A percentile compares a stretch with the other conserved stretches of the same genome.
These are phyloP conservation scores for Cryptus armator DNA, from an alignment of 2,888 invertebrate genomes.

Conservation along the genomic window DNA sequence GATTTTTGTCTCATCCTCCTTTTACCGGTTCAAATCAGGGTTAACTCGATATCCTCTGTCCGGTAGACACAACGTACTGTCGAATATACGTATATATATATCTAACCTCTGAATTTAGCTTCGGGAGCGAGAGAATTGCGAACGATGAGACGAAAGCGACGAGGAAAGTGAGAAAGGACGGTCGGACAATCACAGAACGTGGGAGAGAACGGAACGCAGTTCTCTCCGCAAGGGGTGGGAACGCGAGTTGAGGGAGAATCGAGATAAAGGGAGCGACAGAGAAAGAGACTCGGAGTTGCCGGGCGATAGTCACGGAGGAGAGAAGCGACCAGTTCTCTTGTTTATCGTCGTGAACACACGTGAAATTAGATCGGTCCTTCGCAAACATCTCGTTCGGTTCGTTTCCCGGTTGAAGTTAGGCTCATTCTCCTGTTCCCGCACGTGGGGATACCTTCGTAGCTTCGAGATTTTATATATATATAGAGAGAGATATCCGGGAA, in stretches of 20 bases:
- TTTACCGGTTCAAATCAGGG: constrained; percentile 44
- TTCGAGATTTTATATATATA: background rate
- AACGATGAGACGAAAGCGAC: constrained; percentile 4
- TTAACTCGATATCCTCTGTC: constrained; percentile 48
- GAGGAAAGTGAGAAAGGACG: constrained; percentile 38
- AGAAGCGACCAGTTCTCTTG: constrained; percentile 53
- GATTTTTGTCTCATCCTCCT: background rate
- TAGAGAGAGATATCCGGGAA: constrained; percentile 5
- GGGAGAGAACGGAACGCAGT: constrained; percentile 54
- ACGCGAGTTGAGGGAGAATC: constrained; percentile 37
- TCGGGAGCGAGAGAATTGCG: constrained; percentile 2
- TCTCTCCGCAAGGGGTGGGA: constrained; percentile 57
- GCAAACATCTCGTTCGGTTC: constrained; percentile 74
- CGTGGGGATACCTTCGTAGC: background rate
- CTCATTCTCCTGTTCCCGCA: constrained; percentile 45
- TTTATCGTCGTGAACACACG: constrained; percentile 73
- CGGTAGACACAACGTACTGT: constrained; percentile 18
- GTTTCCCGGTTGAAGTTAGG: constrained; percentile 61
- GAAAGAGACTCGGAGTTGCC: background rate
- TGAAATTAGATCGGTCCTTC: constrained; percentile 75
- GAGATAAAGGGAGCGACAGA: constrained; percentile 31
- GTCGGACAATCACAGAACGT: constrained; percentile 61
- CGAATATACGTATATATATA: constrained; percentile 24
- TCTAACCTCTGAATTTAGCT: background rate
- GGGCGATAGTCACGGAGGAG: constrained; percentile 48